Conservation (phyloP, 2,888 invertebrate genomes). For the Phragmatobia fuliginosa region DNA sequence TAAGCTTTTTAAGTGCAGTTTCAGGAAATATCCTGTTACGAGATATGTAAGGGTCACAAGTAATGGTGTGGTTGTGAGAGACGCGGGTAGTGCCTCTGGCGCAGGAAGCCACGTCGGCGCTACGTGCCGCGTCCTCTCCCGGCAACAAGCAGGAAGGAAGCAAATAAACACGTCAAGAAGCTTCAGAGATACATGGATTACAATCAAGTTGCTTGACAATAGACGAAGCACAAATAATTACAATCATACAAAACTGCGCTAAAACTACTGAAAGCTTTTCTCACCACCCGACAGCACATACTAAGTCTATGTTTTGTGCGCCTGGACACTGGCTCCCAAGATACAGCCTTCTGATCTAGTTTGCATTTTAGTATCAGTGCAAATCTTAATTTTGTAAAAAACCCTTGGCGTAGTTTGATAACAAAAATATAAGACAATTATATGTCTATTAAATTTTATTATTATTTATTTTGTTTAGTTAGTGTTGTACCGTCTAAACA, state of each 20-base stretch:
- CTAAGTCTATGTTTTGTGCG: no score
- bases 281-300: no score
- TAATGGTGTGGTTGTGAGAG: not conserved
- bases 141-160: slow-evolving; percentile 40
- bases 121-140: slow-evolving; percentile 40
- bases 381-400: no score
- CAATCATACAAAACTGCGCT: not conserved
- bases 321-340: no score
- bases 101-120: slow-evolving; percentile 54
- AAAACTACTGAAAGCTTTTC: not conserved
- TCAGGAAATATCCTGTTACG: not conserved
- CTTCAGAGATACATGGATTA: slow-evolving; percentile 2
- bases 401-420: no score
- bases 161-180: slow-evolving; percentile 16
- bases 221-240: not conserved
- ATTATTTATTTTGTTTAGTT: no score
- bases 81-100: slow-evolving; percentile 9
- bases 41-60: not conserved
- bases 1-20: not conserved
- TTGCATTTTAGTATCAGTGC: no score
- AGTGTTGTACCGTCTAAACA: no score
- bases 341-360: no score
- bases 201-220: not conserved
- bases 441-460: no score
- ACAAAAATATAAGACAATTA: no score